Evolutionary conservation across 2,797 vertebrate species (phyloP), one percentile per base, ranked within the genome.

Genomic region (Diceros bicornis): DNA sequence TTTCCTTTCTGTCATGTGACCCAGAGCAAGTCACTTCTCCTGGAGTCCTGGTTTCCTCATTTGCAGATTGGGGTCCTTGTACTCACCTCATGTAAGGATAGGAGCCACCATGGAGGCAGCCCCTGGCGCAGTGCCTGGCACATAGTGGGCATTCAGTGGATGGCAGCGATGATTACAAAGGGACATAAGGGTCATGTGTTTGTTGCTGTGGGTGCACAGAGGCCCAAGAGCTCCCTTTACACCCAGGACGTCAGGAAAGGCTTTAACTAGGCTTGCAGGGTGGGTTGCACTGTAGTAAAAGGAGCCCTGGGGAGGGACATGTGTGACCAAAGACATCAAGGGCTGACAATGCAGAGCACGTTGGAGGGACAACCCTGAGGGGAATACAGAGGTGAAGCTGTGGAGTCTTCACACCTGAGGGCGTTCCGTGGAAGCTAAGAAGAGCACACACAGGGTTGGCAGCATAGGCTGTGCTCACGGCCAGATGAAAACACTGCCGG

Each of bases 71-170:
- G 44, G 37, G 13, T 75, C 14, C 17, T 41, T 55, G 50, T 23
- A n/a, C 50, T 90, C 69, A 7, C 3, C 29, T 92, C 23, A 32
- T 29, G 32, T 71, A 89, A 52, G 21, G 29, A 11, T 9, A n/a
- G 64, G 41, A 92, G 7, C 11, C 17, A 32, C 1, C 10, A 4
- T 10, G 20, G 34, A 2, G 3, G 32, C 74, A 62, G 37, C 17
- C 50, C 20, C 34, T n/a, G 59, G 64, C 0, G 4, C 1, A 21
- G 69, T 7, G 14, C 25, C 64, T 50, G 57, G 29, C 2, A 7
- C 3, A 4, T 2, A 27, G 16, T 1, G 50, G 32, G 55, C 21
- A 8, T 25, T 34, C 27, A 7, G 10, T 13, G 23, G 61, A 12
- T 9, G 34, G 27, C 10, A 16, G 32, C 0, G 18, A 4, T 8